Conservation (phyloP, 2,113 vertebrate genomes). For the Rousettus leschenaultii region DNA sequence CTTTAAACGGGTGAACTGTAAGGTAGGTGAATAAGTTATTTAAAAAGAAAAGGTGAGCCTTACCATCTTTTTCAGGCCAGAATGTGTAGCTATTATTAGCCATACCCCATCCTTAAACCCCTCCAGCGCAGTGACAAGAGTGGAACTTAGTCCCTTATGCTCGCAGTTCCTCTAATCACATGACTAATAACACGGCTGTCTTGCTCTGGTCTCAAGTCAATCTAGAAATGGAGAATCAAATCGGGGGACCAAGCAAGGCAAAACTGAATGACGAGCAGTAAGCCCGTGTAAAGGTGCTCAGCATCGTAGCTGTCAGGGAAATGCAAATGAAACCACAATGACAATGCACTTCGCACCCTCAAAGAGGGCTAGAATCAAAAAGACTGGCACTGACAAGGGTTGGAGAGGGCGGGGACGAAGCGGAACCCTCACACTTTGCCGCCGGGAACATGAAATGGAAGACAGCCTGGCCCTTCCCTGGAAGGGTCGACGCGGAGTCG, state of each 20-base stretch:
- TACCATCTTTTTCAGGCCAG: conserved; percentile 42
- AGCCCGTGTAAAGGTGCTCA: background rate
- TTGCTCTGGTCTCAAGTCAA: background rate
- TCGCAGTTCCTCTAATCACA: background rate
- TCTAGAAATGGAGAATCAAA: conserved; percentile 32
- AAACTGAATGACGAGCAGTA: conserved; percentile 11
- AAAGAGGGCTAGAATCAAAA: background rate
- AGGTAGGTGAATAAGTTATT: background rate
- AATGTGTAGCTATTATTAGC: conserved; percentile 40
- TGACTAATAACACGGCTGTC: conserved; percentile 20
- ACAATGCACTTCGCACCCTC: background rate
- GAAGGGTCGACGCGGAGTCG: conserved; percentile 16
- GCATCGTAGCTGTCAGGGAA: background rate
- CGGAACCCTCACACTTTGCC: background rate
- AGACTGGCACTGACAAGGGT: background rate
- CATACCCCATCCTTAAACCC: background rate
- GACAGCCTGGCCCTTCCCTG: background rate
- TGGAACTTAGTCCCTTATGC: background rate
- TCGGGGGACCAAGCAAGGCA: background rate
- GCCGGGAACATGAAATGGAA: background rate
- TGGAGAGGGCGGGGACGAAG: background rate
- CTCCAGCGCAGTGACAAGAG: background rate
- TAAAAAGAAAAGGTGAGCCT: background rate
- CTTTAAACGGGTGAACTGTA: background rate
- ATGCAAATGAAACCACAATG: conserved; percentile 41